Conservation (phyloP, 2,888 invertebrate genomes). For the Sclerodermus sp. region DNA sequence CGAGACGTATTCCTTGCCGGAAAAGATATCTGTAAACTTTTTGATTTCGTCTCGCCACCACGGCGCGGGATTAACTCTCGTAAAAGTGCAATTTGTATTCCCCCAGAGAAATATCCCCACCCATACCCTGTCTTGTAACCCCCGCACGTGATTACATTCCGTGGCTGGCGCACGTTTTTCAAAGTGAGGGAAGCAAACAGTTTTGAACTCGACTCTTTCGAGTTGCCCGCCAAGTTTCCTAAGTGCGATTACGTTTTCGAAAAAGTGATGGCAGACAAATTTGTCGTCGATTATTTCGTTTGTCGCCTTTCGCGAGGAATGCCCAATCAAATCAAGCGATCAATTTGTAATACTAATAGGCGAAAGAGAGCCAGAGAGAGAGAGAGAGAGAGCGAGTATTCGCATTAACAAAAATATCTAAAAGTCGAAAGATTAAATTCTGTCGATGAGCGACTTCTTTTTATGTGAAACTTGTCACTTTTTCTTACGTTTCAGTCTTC, state of each 20-base stretch:
- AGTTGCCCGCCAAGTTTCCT: no score
- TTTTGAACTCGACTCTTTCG: constrained; percentile 10
- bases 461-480: no score
- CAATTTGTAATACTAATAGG: no score
- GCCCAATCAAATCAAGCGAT: no score
- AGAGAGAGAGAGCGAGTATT: constrained; percentile 7
- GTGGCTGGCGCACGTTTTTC: constrained; percentile 3
- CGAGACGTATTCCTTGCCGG: constrained; percentile 17
- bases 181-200: constrained; percentile 8
- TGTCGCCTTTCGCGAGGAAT: not conserved
- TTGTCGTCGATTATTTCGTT: no score
- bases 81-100: constrained; percentile 43
- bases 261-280: no score
- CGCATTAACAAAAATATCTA: no score
- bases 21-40: constrained; percentile 32
- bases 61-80: constrained; percentile 35
- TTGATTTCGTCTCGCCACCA: constrained; percentile 29
- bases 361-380: not conserved
- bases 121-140: no score
- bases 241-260: no score
- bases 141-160: not conserved
- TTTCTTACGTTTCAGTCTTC: no score
- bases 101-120: constrained; percentile 18
- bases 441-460: no score
- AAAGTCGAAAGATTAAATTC: no score